A percentile compares a stretch with the other conserved stretches of the same genome.
These are phyloP conservation scores for Varanus komodoensis DNA, from an alignment of 2,113 vertebrate genomes.

Conservation along the genomic window DNA sequence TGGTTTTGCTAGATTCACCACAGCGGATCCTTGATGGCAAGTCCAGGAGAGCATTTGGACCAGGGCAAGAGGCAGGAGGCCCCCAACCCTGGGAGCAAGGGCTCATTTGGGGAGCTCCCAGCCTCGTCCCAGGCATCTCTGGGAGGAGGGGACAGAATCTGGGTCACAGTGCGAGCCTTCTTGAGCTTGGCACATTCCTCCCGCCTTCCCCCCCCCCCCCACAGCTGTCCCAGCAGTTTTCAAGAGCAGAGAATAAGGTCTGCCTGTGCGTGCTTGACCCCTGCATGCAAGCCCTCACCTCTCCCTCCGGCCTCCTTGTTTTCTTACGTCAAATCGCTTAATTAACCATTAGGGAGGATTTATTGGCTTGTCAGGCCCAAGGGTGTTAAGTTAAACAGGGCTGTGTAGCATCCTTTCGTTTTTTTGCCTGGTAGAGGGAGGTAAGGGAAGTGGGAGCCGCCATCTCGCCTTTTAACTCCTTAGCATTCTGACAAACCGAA, in stretches of 20 bases:
- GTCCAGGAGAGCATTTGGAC: background rate
- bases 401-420: too few relatives aligned
- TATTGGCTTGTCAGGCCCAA: conserved; percentile 5
- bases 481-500: background rate
- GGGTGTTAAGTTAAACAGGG: background rate
- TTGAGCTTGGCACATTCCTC: background rate
- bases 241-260: background rate
- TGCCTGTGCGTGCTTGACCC: background rate
- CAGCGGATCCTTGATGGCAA: background rate
- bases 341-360: conserved; percentile 36
- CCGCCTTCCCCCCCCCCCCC: too few relatives aligned
- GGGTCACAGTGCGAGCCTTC: background rate
- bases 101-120: background rate
- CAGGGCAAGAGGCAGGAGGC: background rate
- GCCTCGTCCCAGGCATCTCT: background rate
- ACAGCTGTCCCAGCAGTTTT: background rate
- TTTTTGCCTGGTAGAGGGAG: background rate
- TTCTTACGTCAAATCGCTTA: conserved; percentile 24
- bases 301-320: background rate
- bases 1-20: background rate
- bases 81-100: background rate
- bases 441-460: background rate
- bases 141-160: background rate
- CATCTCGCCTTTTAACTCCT: background rate
- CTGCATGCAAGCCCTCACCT: background rate